phyloP scores from a whole-genome alignment of 2,113 vertebrate species.

The Brienomyrus brachyistius region DNA sequence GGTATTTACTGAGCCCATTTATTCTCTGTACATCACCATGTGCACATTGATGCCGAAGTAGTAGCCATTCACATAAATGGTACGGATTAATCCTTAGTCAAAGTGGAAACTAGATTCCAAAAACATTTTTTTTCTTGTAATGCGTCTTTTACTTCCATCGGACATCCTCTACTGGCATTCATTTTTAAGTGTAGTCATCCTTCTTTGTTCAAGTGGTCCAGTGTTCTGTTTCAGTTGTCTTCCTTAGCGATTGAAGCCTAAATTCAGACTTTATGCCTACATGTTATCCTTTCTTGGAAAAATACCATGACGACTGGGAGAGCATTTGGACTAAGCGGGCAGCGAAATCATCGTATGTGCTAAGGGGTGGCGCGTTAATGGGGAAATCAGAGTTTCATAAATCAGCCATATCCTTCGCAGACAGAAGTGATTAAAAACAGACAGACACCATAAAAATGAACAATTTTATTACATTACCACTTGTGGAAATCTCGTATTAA shows the following conservation, averaged over 20 bases:
- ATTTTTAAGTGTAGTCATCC: not conserved
- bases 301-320: not conserved
- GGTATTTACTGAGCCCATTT: not conserved
- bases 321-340: not conserved
- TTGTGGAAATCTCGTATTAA: slow-evolving; percentile 53
- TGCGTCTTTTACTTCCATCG: not conserved
- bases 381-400: not conserved
- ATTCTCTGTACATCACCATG: not conserved
- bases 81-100: not conserved
- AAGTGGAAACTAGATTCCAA: not conserved
- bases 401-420: not conserved
- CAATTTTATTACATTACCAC: slow-evolving; percentile 59
- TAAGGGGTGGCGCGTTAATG: not conserved
- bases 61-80: not conserved
- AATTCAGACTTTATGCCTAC: not conserved
- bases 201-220: not conserved
- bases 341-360: not conserved
- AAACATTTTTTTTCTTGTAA: not conserved
- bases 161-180: not conserved
- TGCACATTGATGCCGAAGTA: not conserved
- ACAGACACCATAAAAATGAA: slow-evolving; percentile 36
- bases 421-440: slow-evolving; percentile 2
- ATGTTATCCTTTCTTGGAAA: not conserved
- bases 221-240: not conserved
- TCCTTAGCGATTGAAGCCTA: not conserved